A percentile compares a stretch with the other conserved stretches of the same genome.
Evolutionary conservation across 2,888 invertebrate species (phyloP).

Genomic region (Shargacucullia verbasci): DNA sequence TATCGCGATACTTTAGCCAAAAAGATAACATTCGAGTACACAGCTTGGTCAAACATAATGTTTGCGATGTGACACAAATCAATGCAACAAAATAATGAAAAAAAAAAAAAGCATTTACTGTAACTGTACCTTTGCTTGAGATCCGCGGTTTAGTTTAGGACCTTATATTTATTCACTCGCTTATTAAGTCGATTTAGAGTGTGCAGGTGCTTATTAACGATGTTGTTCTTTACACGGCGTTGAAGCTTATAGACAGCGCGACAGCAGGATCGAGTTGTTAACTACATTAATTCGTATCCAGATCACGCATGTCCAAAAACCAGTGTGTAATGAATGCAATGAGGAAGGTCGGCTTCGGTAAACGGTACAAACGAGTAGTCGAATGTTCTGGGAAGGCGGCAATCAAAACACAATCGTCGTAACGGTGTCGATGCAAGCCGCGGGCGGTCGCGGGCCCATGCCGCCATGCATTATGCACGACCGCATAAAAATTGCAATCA

Average conservation of each 20-base stretch:
- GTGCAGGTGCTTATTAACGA: slow-evolving; percentile 27
- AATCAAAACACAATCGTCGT: slow-evolving; percentile 85
- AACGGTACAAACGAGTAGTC: slow-evolving; percentile 85
- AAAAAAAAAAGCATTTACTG: too few species aligned
- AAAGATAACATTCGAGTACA: slow-evolving; percentile 34
- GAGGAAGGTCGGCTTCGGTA: slow-evolving; percentile 79
- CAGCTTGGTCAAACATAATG: slow-evolving; percentile 20
- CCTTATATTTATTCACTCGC: slow-evolving; percentile 12
- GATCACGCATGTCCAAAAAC: slow-evolving; percentile 73
- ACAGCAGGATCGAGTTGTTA: slow-evolving; percentile 38
- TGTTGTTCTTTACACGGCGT: slow-evolving; percentile 32
- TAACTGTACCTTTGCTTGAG: too few species aligned
- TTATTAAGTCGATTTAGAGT: neutral
- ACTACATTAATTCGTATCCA: slow-evolving; percentile 56
- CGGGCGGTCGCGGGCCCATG: slow-evolving; percentile 60
- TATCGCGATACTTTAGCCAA: slow-evolving; percentile 33
- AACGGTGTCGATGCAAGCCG: slow-evolving; percentile 76
- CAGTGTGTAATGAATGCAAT: slow-evolving; percentile 80
- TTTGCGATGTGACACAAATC: slow-evolving; percentile 18
- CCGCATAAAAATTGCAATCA: slow-evolving; percentile 73
- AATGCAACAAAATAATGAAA: neutral
- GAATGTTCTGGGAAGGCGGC: slow-evolving; percentile 82
- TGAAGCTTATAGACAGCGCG: slow-evolving; percentile 25
- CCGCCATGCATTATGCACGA: slow-evolving; percentile 75
- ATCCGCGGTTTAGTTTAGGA: neutral